These are phyloP conservation scores for Trinorchestia longiramus DNA, from an alignment of 1,140 invertebrate genomes.

Conservation along the genomic window DNA sequence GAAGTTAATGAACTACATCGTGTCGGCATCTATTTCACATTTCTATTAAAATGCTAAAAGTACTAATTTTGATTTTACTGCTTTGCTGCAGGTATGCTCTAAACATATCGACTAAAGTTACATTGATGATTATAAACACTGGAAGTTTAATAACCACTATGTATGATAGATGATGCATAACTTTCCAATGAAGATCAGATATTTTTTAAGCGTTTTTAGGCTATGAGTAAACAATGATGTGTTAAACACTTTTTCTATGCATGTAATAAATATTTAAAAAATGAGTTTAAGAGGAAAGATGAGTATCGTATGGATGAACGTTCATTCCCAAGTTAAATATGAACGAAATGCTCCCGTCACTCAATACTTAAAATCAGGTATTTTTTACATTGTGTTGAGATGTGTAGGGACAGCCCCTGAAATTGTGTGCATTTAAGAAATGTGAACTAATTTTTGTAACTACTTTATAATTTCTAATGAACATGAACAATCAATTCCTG, in stretches of 20 bases:
- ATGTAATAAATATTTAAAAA: no score
- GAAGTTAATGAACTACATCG: not conserved
- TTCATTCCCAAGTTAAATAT: not conserved
- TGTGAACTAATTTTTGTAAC: not conserved
- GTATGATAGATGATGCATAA: not conserved
- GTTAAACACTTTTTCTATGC: not conserved
- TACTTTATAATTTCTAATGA: not conserved
- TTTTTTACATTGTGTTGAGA: not conserved
- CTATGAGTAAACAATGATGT: not conserved
- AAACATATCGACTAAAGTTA: not conserved
- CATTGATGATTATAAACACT: not conserved
- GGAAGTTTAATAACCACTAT: not conserved
- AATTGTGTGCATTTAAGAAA: not conserved
- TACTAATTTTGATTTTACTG: not conserved
- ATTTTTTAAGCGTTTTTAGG: not conserved
- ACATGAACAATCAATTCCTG: no score
- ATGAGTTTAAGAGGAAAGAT: no score
- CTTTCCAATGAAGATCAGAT: not conserved
- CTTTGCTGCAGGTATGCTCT: not conserved
- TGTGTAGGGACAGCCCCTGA: not conserved
- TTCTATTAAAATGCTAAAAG: not conserved
- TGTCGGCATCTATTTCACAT: not conserved
- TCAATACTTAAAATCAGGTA: not conserved
- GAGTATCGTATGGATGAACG: not conserved
- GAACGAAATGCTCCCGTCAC: not conserved